Percentiles rank a stretch among this genome's conserved stretches.
Evolutionary conservation across 2,113 vertebrate species (phyloP).

Genomic region (Pionites leucogaster): DNA sequence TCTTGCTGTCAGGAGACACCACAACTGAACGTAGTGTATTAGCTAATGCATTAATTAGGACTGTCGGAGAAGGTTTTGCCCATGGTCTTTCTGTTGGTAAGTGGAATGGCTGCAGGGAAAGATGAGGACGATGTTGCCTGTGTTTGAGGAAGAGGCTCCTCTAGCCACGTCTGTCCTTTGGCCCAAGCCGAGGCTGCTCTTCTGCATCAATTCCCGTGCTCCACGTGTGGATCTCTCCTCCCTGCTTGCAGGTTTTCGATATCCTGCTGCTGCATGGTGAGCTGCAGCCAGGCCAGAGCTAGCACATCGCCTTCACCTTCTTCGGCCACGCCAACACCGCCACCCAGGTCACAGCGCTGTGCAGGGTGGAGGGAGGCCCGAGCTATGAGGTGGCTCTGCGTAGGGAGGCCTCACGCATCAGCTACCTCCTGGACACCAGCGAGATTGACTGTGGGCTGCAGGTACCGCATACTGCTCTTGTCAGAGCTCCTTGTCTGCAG

Average conservation of each 20-base stretch:
- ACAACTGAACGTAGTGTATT: neutral
- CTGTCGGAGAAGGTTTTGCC: neutral
- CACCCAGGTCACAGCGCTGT: constrained; percentile 71
- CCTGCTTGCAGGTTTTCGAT: constrained; percentile 82
- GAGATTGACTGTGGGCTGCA: constrained; percentile 81
- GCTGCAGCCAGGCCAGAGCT: constrained; percentile 76
- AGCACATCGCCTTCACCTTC: constrained; percentile 77
- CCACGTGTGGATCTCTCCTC: accelerated
- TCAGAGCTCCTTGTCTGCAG: neutral
- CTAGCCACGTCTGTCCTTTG: accelerated
- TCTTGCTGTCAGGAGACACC: neutral
- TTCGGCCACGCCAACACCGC: constrained; percentile 80
- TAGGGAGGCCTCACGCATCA: constrained; percentile 81
- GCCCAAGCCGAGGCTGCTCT: neutral
- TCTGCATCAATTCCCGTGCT: neutral
- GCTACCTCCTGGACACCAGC: constrained; percentile 74
- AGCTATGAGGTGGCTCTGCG: constrained; percentile 78
- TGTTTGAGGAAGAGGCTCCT: neutral
- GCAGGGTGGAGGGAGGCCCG: constrained; percentile 84
- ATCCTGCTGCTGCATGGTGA: constrained; percentile 76
- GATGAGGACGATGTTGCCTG: neutral
- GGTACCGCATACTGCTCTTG: constrained; percentile 60
- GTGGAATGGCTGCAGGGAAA: neutral
- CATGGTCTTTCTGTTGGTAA: neutral
- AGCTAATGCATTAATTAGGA: neutral